Conservation (phyloP, 1,140 invertebrate genomes). For the Ceratina calcarata region DNA sequence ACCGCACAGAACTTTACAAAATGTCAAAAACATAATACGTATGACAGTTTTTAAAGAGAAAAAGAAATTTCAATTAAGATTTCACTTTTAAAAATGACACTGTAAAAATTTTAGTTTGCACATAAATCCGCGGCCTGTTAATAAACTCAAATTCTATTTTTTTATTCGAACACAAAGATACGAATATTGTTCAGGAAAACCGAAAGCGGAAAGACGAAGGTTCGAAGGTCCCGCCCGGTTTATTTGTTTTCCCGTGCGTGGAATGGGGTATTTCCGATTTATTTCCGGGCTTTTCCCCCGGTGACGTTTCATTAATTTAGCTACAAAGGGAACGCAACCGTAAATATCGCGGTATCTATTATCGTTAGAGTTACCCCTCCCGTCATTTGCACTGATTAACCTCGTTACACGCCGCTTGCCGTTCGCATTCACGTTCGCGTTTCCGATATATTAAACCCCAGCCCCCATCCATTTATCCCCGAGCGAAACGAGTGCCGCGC, state of each 20-base stretch:
- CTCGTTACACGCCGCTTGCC: background rate
- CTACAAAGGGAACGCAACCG: conserved; percentile 15
- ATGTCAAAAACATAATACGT: too few relatives aligned
- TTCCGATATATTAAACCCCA: background rate
- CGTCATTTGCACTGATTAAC: conserved; percentile 17
- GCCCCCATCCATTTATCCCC: background rate
- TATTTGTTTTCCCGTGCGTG: background rate
- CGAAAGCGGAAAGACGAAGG: background rate
- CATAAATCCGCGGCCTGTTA: too few relatives aligned
- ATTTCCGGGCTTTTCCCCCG: conserved; percentile 17
- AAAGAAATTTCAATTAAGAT: too few relatives aligned
- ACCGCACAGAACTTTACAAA: too few relatives aligned
- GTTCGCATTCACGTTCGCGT: background rate
- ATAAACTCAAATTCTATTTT: too few relatives aligned
- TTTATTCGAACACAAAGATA: too few relatives aligned
- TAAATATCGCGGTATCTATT: conserved; percentile 10
- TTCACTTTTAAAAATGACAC: too few relatives aligned
- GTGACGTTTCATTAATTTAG: conserved; percentile 30
- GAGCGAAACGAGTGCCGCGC: background rate
- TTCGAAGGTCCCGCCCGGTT: background rate
- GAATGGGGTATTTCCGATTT: conserved; percentile 10
- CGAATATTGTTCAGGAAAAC: background rate
- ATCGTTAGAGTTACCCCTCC: conserved; percentile 5
- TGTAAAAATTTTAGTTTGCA: too few relatives aligned
- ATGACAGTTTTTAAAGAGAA: too few relatives aligned